These are phyloP conservation scores for Lagria hirta DNA, from an alignment of 2,888 invertebrate genomes.

Conservation along the genomic window DNA sequence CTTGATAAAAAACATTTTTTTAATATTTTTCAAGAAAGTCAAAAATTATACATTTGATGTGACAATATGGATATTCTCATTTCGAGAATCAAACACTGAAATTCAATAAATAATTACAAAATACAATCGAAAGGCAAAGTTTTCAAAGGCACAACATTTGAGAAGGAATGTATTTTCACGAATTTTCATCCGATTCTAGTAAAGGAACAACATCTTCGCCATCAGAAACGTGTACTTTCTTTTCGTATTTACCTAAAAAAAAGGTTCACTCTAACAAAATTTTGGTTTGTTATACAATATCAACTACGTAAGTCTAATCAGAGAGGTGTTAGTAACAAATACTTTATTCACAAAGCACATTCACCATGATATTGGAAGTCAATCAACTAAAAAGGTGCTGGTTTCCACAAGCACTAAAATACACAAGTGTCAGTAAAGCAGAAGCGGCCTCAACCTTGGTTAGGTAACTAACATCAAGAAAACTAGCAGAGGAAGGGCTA, in stretches of 20 bases:
- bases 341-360: slow-evolving; percentile 8
- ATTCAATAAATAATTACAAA: no score
- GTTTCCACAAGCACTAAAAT: slow-evolving; percentile 10
- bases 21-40: no score
- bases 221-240: slow-evolving; percentile 30
- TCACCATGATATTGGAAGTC: slow-evolving; percentile 10
- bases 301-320: slow-evolving; percentile 4
- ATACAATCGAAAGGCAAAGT: background rate
- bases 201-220: slow-evolving; percentile 34
- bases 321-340: slow-evolving; percentile 5
- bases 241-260: slow-evolving; percentile 35
- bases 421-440: slow-evolving; percentile 11
- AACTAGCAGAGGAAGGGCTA: slow-evolving; percentile 15
- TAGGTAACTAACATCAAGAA: slow-evolving; percentile 10
- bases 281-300: no score
- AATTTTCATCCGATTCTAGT: slow-evolving; percentile 25
- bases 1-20: no score
- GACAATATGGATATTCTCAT: background rate
- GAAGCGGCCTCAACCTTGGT: slow-evolving; percentile 16
- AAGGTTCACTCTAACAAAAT: slow-evolving; percentile 19
- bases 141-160: slow-evolving; percentile 11
- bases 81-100: no score
- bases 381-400: slow-evolving; percentile 8
- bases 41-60: no score
- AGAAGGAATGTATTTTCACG: slow-evolving; percentile 11